Evolutionary conservation across 1,140 invertebrate species (phyloP).

Genomic region (Drosophila lowei): DNA sequence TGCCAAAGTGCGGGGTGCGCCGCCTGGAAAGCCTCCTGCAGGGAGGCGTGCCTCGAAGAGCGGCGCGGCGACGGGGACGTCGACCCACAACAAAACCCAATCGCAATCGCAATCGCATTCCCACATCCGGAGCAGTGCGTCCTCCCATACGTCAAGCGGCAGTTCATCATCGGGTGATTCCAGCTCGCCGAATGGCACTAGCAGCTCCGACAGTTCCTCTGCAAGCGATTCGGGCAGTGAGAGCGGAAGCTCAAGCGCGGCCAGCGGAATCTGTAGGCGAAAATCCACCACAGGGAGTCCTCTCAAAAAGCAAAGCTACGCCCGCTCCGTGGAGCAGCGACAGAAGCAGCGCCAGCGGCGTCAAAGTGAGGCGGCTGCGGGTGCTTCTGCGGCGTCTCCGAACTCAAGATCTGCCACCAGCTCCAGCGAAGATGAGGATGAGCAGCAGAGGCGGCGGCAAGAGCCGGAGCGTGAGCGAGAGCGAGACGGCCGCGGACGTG

Average conservation of each 20-base stretch:
- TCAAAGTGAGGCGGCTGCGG: conserved; percentile 70
- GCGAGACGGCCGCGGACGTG: conserved; percentile 9
- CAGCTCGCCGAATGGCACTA: conserved; percentile 60
- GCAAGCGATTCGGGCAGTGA: conserved; percentile 66
- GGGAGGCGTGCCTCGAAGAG: conserved; percentile 81
- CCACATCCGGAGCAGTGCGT: conserved; percentile 41
- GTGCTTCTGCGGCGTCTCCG: conserved; percentile 56
- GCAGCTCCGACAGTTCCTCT: conserved; percentile 50
- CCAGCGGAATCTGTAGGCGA: conserved; percentile 29
- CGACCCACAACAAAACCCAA: conserved; percentile 55
- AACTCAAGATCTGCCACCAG: conserved; percentile 83
- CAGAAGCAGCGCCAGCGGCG: conserved; percentile 82
- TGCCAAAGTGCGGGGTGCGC: conserved; percentile 44
- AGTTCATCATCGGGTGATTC: conserved; percentile 76
- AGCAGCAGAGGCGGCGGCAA: conserved; percentile 15
- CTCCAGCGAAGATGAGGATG: conserved; percentile 73
- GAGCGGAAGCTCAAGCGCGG: conserved; percentile 33
- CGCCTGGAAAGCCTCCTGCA: conserved; percentile 52
- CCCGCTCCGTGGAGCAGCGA: conserved; percentile 66
- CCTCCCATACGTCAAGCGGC: conserved; percentile 75
- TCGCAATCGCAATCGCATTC: conserved; percentile 8
- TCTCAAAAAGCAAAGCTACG: conserved; percentile 67
- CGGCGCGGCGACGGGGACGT: conserved; percentile 62
- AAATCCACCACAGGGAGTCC: conserved; percentile 30
- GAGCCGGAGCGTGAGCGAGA: conserved; percentile 18